phyloP scores from a whole-genome alignment of 2,113 vertebrate genomes.

The Oxyura jamaicensis region DNA sequence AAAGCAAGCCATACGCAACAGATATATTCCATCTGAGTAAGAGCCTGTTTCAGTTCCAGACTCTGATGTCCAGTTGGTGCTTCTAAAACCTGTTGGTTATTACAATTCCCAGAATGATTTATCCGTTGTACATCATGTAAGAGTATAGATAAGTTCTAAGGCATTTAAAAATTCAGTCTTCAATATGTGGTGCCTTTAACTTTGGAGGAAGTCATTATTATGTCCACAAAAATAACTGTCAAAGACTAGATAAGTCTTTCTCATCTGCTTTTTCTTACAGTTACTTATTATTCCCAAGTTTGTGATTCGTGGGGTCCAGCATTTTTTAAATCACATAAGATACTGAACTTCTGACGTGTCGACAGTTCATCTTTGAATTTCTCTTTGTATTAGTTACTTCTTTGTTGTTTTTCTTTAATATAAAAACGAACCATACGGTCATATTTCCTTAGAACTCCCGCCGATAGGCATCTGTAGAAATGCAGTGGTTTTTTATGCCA shows the following conservation, averaged over 20 bases:
- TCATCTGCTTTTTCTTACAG: background rate
- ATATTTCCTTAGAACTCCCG: background rate
- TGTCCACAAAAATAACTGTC: background rate
- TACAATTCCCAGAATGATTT: background rate
- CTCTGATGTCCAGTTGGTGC: background rate
- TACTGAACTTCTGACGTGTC: background rate
- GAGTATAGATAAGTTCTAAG: rapidly evolving
- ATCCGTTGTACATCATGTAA: rapidly evolving
- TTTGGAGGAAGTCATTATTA: too few species aligned
- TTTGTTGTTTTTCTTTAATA: background rate
- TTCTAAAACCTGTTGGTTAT: background rate
- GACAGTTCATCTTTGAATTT: background rate
- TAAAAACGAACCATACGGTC: background rate
- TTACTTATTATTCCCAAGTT: rapidly evolving
- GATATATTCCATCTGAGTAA: background rate
- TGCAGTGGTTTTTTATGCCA: background rate
- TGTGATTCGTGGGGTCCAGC: background rate
- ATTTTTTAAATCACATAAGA: background rate
- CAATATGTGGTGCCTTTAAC: background rate
- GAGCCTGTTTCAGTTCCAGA: background rate
- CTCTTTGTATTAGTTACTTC: background rate
- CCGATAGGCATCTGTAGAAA: too few species aligned
- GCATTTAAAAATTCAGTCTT: background rate
- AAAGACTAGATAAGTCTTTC: background rate
- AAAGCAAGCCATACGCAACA: background rate